Base-by-base conservation (phyloP, 2,113 vertebrate species). In the Ceuthmochares aereus region DNA sequence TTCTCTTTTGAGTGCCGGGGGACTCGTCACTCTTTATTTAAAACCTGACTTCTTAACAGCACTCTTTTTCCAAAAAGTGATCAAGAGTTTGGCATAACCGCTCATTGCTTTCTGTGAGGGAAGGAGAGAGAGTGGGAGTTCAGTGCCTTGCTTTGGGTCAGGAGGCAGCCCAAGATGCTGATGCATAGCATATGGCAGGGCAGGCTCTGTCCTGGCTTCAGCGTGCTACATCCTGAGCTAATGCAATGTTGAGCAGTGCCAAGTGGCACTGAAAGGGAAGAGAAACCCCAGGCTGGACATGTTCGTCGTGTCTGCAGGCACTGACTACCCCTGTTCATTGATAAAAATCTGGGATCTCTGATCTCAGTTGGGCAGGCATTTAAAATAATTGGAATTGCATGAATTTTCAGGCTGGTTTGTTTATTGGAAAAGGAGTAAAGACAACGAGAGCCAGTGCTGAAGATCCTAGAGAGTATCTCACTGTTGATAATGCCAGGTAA, bases 381-480 rank as follows among this genome's bases (percentile, higher is more conserved):
- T 40, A 63, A 87, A 68, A 45, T 77, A 94, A 95, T 64, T 40
- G 92, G 84, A 73, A 66, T 52, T 2, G 2, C 1, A 18, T n/a
- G 51, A 37, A 2, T 96, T 95, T 88, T 73, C 85, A 93, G 97
- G 95, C 96, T 69, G 97, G 94, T 83, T 96, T 97, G 58, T 98
- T 97, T 87, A 74, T 97, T 66, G 87, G 96, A 72, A 97, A 97
- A 92, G 95, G 93, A 92, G 93, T 68, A 36, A 96, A 97, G 88
- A 78, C 93, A 40, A 92, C 37, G 20, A 93, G 95, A 91, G 96
- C 95, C 80, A 89, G 36, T 0, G 87, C 97, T 76, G 95, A 96
- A 49, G 96, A 97, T 94, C 98, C 97, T 72, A 90, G 97, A 64
- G 97, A 98, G 72, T 49, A 96, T 93, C 95, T 96, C 56, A 70